A percentile compares a stretch with the other conserved stretches of the same genome.
These are phyloP conservation scores for Boleophthalmus pectinirostris DNA, from an alignment of 2,113 vertebrate genomes.

Conservation along the genomic window DNA sequence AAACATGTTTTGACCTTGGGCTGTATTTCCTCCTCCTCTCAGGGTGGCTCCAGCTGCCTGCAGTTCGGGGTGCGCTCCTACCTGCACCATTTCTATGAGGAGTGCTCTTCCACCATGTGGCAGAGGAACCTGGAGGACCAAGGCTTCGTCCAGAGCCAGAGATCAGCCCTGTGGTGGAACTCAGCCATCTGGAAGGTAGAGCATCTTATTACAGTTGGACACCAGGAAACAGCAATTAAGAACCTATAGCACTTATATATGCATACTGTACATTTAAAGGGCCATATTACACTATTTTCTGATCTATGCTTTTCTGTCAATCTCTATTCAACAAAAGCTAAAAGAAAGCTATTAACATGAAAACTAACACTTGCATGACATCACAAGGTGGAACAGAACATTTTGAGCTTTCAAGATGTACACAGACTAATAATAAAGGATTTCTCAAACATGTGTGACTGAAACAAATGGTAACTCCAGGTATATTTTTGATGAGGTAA, in stretches of 20 bases:
- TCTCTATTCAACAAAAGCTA: too few relatives aligned
- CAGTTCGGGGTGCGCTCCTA: slow-evolving; percentile 94
- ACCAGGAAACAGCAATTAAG: not conserved
- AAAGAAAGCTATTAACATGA: too few relatives aligned
- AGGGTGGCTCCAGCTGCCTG: slow-evolving; percentile 64
- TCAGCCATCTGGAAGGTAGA: slow-evolving; percentile 90
- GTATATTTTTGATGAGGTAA: too few relatives aligned
- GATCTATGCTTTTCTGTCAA: too few relatives aligned
- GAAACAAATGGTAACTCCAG: too few relatives aligned
- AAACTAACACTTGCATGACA: too few relatives aligned
- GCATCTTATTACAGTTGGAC: not conserved
- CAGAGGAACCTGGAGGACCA: slow-evolving; percentile 76
- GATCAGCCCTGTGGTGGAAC: slow-evolving; percentile 86
- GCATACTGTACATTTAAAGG: too few relatives aligned
- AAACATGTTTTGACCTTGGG: not conserved
- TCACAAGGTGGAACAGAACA: too few relatives aligned
- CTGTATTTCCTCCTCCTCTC: not conserved
- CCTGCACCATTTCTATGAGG: slow-evolving; percentile 96
- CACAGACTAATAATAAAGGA: too few relatives aligned
- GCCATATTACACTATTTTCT: too few relatives aligned
- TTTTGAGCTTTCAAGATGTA: too few relatives aligned
- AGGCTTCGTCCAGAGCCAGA: slow-evolving; percentile 88
- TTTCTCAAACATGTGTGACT: too few relatives aligned
- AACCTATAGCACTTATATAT: not conserved
- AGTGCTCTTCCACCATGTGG: slow-evolving; percentile 92